A percentile compares a stretch with the other conserved stretches of the same genome.
These are phyloP conservation scores for Cistogaster globosa DNA, from an alignment of 2,888 invertebrate genomes.

Conservation along the genomic window DNA sequence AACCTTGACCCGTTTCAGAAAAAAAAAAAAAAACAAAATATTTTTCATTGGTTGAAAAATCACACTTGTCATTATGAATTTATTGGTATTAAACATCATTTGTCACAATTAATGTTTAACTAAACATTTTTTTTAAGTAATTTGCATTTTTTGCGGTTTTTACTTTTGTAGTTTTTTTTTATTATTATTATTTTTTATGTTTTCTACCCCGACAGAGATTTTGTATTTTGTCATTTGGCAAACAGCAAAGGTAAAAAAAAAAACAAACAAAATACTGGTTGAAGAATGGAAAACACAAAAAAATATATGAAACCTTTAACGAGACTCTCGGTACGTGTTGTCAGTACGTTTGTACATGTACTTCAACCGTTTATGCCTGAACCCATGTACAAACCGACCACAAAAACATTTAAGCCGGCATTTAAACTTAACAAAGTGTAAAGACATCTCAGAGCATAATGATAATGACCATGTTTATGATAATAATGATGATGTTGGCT, in stretches of 20 bases:
- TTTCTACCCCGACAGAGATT: conserved; percentile 22
- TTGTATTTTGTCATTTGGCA: conserved; percentile 45
- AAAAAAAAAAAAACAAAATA: neutral
- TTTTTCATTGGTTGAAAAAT: conserved; percentile 51
- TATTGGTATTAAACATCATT: conserved; percentile 70
- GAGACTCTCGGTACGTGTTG: conserved; percentile 47
- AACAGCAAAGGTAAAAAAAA: neutral
- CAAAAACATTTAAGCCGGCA: conserved; percentile 71
- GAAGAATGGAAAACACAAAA: conserved; percentile 25
- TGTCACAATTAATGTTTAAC: conserved; percentile 71
- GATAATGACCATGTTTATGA: conserved; percentile 31
- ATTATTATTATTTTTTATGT: conserved; percentile 20
- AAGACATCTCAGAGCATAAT: conserved; percentile 62
- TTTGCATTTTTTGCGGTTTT: conserved; percentile 76
- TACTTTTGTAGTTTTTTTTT: conserved; percentile 52
- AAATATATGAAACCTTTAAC: conserved; percentile 38
- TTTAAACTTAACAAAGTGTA: conserved; percentile 71
- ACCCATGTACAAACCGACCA: conserved; percentile 51
- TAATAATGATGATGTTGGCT: conserved; percentile 16
- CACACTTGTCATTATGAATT: conserved; percentile 69
- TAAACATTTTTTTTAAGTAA: conserved; percentile 66
- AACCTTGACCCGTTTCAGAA: conserved; percentile 62
- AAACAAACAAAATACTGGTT: conserved; percentile 8
- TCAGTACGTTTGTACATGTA: conserved; percentile 64
- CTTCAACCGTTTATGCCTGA: conserved; percentile 59